Conservation (phyloP, 2,888 invertebrate genomes). For the Augochlorella aurata region DNA sequence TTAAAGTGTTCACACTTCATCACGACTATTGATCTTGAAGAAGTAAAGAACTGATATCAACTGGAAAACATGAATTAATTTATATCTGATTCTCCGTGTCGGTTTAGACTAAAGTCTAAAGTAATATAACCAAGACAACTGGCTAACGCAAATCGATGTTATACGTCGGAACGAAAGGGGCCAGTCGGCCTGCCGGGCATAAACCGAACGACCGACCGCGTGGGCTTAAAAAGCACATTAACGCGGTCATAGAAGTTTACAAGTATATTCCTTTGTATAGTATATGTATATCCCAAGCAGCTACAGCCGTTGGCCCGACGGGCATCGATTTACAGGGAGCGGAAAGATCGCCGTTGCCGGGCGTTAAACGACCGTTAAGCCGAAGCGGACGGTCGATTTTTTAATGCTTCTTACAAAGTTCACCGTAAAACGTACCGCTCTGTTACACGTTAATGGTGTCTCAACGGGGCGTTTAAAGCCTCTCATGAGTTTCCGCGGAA, state of each 20-base stretch:
- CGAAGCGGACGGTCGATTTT: slow-evolving; percentile 60
- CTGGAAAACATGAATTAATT: too few relatives aligned
- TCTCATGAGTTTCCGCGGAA: slow-evolving; percentile 54
- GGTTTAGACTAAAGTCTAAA: not conserved
- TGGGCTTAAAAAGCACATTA: slow-evolving; percentile 66
- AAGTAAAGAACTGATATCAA: too few relatives aligned
- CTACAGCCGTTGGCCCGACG: slow-evolving; percentile 59
- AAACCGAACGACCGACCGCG: slow-evolving; percentile 57
- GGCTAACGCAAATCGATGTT: not conserved
- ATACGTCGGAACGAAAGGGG: not conserved
- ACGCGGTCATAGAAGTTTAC: slow-evolving; percentile 67
- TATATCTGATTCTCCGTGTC: too few relatives aligned
- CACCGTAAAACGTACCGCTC: slow-evolving; percentile 61
- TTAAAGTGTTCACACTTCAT: too few relatives aligned
- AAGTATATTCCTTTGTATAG: slow-evolving; percentile 65
- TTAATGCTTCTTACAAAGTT: slow-evolving; percentile 61
- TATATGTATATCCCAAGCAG: slow-evolving; percentile 27
- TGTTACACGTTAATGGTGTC: slow-evolving; percentile 63
- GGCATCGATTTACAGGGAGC: slow-evolving; percentile 65
- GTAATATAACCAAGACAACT: not conserved
- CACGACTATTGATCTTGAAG: too few relatives aligned
- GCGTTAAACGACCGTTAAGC: slow-evolving; percentile 65
- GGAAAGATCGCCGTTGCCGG: slow-evolving; percentile 49
- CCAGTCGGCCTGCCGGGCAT: slow-evolving; percentile 36
- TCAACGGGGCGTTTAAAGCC: slow-evolving; percentile 55